phyloP scores from a whole-genome alignment of 2,888 invertebrate species.

The Pammene fasciana region DNA sequence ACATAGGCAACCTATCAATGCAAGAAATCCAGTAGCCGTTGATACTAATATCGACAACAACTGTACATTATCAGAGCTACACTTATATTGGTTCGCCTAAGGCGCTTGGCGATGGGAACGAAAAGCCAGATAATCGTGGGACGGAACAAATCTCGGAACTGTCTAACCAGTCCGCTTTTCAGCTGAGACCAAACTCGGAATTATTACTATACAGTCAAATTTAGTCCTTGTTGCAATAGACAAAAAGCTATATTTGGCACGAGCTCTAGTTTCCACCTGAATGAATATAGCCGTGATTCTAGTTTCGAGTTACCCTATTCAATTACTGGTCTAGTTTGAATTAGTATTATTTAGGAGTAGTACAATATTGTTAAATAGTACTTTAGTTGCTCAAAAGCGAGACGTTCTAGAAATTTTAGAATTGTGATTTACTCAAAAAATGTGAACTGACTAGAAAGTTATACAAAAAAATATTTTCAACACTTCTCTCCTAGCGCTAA shows the following conservation, averaged over 20 bases:
- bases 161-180: slow-evolving; percentile 20
- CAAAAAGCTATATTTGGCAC: neutral
- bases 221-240: neutral
- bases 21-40: neutral
- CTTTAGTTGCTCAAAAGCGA: neutral
- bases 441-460: no score
- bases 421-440: no score
- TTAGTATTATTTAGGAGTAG: slow-evolving; percentile 2
- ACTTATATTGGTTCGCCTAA: neutral
- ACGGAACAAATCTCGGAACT: slow-evolving; percentile 29
- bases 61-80: neutral
- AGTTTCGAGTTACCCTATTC: slow-evolving; percentile 18
- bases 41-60: neutral
- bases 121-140: slow-evolving; percentile 6
- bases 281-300: slow-evolving; percentile 9
- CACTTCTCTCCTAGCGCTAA: no score
- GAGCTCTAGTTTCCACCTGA: slow-evolving; percentile 1
- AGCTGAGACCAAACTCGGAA: slow-evolving; percentile 5
- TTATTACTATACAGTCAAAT: neutral
- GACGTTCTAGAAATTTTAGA: no score
- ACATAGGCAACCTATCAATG: neutral
- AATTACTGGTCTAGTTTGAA: neutral
- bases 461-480: no score
- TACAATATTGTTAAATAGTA: neutral
- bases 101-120: neutral